Evolutionary conservation across 2,888 invertebrate species (phyloP), one percentile per base, ranked within the genome.

Genomic region (Melieria omissa): DNA sequence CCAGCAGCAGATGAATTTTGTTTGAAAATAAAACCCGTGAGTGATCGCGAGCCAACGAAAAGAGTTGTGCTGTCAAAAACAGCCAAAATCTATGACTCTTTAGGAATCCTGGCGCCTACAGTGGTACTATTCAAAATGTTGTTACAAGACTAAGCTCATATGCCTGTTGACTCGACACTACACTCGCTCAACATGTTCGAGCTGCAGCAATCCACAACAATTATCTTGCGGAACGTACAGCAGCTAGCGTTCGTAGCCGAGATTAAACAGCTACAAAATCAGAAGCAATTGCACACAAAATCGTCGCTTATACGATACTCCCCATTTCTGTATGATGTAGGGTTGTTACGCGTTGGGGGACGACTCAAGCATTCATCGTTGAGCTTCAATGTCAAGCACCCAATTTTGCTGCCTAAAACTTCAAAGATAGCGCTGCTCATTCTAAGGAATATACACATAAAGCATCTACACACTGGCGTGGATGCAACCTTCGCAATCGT

Each of bases 341-440:
- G 55, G 3, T 47, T 71, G 5, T 62, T 72, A 54, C 44, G 74
- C 55, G 70, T 72, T 41, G 65, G 73, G 5, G 70, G 71, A 0
- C 70, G 72, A 5, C 49, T 71, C 10, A 62, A 73, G 44, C 58
- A 70, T n/a, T 73, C 65, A 12, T 29, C 52, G 42, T 68, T 74
- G 62, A 63, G 61, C 14, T 72, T 70, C 42, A 71, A 69, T 7
- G 72, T 71, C 3, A 10, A 47, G 10, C 72, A 70, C 55, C 70
- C 74, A 10, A 65, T 74, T 60, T 60, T 60, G 6, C 41, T 42
- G 60, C 41, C 60, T 12, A 60, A 60, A 60, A 41, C 41, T 60
- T 60, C 42, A 29, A 60, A 60, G 14, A 7, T 60, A 8, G 10
- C 29, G 14, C 60, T 29, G 60, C 60, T 60, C 4, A 60, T 60